Conservation (phyloP, 2,113 vertebrate genomes). For the Anhinga rufa region DNA sequence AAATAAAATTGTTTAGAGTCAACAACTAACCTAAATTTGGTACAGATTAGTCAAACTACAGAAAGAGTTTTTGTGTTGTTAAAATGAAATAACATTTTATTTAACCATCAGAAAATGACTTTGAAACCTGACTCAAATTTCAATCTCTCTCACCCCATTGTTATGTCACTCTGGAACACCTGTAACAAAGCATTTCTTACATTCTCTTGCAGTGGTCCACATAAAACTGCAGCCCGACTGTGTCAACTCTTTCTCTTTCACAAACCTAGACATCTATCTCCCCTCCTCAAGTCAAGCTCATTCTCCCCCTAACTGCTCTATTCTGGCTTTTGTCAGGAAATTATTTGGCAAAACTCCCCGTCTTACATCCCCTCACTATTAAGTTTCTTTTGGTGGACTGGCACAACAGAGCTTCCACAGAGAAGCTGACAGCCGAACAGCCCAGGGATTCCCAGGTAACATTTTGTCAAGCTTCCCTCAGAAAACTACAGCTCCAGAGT, state of each 20-base stretch:
- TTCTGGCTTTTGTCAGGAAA: not conserved
- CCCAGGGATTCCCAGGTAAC: not conserved
- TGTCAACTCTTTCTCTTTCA: not conserved
- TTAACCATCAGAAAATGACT: not conserved
- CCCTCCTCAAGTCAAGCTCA: not conserved
- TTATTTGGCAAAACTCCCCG: accelerated
- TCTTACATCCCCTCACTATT: not conserved
- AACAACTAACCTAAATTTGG: not conserved
- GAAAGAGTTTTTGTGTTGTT: not conserved
- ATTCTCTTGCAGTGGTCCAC: not conserved
- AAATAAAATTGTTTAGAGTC: not conserved
- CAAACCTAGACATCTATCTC: not conserved
- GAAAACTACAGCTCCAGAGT: not conserved
- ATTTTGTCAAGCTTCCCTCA: not conserved
- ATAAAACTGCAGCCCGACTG: not conserved
- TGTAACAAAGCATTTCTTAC: not conserved
- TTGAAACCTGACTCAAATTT: not conserved
- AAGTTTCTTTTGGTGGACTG: not conserved
- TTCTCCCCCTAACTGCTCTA: not conserved
- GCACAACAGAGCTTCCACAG: not conserved
- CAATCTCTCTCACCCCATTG: not conserved
- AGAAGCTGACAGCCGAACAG: not conserved
- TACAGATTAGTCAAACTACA: not conserved
- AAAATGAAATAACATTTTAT: not conserved
- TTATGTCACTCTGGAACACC: not conserved